Base-by-base conservation (phyloP, 2,888 invertebrate genomes). In the Anthophora plumipes region DNA sequence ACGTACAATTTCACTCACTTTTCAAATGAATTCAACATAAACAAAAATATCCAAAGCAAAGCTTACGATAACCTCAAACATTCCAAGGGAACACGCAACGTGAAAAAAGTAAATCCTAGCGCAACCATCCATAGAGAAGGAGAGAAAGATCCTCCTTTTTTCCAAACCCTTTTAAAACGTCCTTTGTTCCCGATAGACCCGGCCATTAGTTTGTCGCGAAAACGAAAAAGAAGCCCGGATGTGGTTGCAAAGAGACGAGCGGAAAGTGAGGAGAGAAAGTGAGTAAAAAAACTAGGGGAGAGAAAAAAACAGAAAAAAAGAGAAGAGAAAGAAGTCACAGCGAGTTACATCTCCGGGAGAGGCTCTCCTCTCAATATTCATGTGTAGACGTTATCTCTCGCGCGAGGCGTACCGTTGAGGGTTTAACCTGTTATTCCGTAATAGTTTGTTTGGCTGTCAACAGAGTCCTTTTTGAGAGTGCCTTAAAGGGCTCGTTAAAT, bases 401-500 rank as follows among this genome's bases (percentile, higher is more conserved):
- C 66, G 54, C 11, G 20, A 55, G 31, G 31, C 31, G 31, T 31
- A 31, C 31, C 31, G 31, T 17, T 12, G 55, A 31, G n/a, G 39
- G 46, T 70, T 81, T 74, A 75, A 50, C 55, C 22, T 48, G 71
- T 54, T 68, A 50, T 46, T 66, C 63, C 39, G 60, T n/a, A 54
- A 81, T 64, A 81, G 82, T 69, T 81, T 77, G 82, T 72, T 50
- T 60, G 39, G 64, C 50, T 55, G 82, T 81, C 69, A 72, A 82
- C 82, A 77, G 55, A 64, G 72, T 66, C 82, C 70, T 68, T 55
- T 57, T 39, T 50, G 43, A 55, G 77, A 39, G 63, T 73, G 43
- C 75, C 75, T 76, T 74, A 78, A 86, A 85, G 81, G 84, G 75
- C 84, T 85, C 84, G 86, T 85, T 85, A 85, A 85, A 86, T 68